Evolutionary conservation across 2,797 vertebrate genomes (phyloP), one percentile per base, ranked within the genome.

Genomic region (Tympanoctomys barrerae): DNA sequence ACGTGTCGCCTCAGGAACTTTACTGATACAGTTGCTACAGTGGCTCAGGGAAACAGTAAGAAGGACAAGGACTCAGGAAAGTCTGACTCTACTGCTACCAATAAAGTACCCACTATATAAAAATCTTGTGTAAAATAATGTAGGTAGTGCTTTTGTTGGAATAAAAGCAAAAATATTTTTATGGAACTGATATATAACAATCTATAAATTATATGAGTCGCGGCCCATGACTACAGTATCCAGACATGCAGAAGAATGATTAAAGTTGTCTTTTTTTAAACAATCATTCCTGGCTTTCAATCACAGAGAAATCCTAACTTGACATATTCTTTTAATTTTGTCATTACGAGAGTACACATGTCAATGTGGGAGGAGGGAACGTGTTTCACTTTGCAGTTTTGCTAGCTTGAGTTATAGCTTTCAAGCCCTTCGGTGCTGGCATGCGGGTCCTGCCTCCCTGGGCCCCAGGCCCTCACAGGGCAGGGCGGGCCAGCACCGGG

Each of bases 361-460:
- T 90, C 91, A 95, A 68, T 0, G 64, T 91, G 87, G 87, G 81
- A 88, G 75, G 57, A 90, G 11, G 71, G 93, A 75, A 78, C 52
- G 93, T 71, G 92, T 91, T 82, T 95, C 78, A 75, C 22, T 61
- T 87, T 59, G 70, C 36, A 77, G 70, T 79, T 82, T 82, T 64
- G 24, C 52, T 59, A 54, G 54, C 64, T 59, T 95, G 94, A 96
- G 95, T 94, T 96, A 91, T 36, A 81, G 52, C 90, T 88, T 80
- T 62, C 52, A 94, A 92, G 91, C 79, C 90, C 77, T 96, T 62
- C 12, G 61, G 73, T 2, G 0, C 54, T 7, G 57, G 94, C 87
- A 87, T 75, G 89, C 78, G 33, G 64, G 52, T 19, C 79, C 64
- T 14, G 39, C 39, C 83, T 54, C 80, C 22, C 24, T 89, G 14